phyloP scores from a whole-genome alignment of 2,888 invertebrate species.

The Gymnosoma rotundatum region DNA sequence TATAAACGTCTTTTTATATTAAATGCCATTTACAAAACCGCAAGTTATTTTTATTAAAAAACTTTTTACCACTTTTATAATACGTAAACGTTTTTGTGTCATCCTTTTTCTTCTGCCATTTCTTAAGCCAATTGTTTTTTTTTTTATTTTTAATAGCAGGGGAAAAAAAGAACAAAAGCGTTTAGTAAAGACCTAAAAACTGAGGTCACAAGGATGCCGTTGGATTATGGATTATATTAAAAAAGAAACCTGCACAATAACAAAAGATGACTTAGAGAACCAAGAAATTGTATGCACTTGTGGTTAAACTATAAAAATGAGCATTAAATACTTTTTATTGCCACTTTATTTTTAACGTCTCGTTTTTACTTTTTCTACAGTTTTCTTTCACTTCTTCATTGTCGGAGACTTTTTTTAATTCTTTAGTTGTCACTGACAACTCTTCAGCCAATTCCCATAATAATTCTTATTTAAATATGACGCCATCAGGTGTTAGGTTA shows the following conservation, averaged over 20 bases:
- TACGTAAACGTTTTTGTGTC: neutral
- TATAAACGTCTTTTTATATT: slow-evolving; percentile 52
- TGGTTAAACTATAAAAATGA: slow-evolving; percentile 31
- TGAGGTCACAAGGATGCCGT: neutral
- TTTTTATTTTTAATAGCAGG: neutral
- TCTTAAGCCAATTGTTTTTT: slow-evolving; percentile 7
- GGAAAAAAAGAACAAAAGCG: neutral
- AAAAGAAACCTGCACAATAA: slow-evolving; percentile 4
- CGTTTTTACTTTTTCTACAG: neutral
- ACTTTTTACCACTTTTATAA: slow-evolving; percentile 43
- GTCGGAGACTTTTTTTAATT: slow-evolving; percentile 30
- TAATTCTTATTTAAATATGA: slow-evolving; percentile 25
- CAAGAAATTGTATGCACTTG: slow-evolving; percentile 61
- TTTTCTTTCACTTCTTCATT: slow-evolving; percentile 14
- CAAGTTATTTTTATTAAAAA: slow-evolving; percentile 68
- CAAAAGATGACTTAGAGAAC: slow-evolving; percentile 35
- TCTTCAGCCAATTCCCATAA: neutral
- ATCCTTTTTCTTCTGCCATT: neutral
- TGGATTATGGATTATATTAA: neutral
- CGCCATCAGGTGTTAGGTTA: slow-evolving; percentile 62
- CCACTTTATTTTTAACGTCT: slow-evolving; percentile 45
- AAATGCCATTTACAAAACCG: slow-evolving; percentile 60
- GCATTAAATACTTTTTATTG: slow-evolving; percentile 56
- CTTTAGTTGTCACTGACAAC: slow-evolving; percentile 12
- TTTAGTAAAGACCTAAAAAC: slow-evolving; percentile 12